Conservation (phyloP, 2,797 vertebrate genomes). For the Pseudotriccus pelzelni region DNA sequence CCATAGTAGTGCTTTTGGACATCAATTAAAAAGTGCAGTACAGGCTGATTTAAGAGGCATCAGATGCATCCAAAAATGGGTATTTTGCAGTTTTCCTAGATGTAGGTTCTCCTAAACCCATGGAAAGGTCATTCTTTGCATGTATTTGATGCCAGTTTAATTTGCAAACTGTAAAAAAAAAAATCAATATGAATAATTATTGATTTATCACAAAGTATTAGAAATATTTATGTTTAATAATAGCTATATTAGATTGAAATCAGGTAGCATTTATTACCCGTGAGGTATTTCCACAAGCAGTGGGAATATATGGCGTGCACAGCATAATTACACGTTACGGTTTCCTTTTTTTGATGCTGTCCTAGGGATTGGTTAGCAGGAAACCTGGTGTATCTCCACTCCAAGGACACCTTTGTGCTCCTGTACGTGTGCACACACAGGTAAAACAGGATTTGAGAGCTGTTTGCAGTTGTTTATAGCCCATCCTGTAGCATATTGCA, state of each 20-base stretch:
- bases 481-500: neutral
- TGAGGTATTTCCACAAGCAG: neutral
- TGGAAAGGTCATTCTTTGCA: neutral
- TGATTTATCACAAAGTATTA: neutral
- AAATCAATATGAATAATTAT: neutral
- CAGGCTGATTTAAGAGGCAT: neutral
- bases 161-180: neutral
- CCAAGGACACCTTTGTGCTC: neutral
- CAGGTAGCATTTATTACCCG: neutral
- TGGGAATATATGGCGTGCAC: neutral
- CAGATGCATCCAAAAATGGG: neutral
- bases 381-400: neutral
- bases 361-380: neutral
- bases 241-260: neutral
- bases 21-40: neutral
- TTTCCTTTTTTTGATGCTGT: neutral
- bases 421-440: accelerated
- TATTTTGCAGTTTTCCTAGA: neutral
- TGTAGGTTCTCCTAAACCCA: neutral
- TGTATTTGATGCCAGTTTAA: neutral
- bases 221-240: neutral
- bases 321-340: neutral
- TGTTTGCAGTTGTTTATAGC: neutral
- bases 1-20: neutral
- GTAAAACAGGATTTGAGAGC: neutral